phyloP scores from a whole-genome alignment of 2,888 invertebrate species.

The Caenorhabditis japonica region DNA sequence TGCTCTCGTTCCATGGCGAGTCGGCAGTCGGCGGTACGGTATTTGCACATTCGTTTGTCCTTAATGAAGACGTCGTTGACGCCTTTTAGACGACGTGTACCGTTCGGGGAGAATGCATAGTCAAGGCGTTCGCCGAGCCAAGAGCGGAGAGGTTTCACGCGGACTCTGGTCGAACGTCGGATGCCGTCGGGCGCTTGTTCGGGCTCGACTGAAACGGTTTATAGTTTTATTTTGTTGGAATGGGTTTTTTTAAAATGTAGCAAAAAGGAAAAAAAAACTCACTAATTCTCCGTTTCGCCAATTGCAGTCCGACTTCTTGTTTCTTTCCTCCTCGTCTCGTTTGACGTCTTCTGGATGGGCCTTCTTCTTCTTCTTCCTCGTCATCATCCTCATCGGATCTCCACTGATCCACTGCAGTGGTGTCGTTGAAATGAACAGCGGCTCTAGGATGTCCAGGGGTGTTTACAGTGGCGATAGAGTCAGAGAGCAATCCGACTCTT shows the following conservation, averaged over 20 bases:
- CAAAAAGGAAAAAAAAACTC: no score
- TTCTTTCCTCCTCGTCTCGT: not conserved
- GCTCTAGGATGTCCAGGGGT: not conserved
- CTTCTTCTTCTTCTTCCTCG: no score
- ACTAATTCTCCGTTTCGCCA: constrained; percentile 36
- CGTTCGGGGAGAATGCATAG: constrained; percentile 43
- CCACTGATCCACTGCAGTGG: constrained; percentile 1
- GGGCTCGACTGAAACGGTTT: constrained; percentile 38
- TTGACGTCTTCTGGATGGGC: not conserved
- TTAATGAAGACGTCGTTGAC: constrained; percentile 40
- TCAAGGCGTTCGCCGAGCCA: constrained; percentile 53
- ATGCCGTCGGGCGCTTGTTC: constrained; percentile 6
- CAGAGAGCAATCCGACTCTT: constrained; percentile 6
- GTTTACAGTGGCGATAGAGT: constrained; percentile 27
- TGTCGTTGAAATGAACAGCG: not conserved
- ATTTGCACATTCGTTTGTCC: constrained; percentile 37
- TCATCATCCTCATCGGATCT: constrained; percentile 1
- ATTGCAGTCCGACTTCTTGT: constrained; percentile 10
- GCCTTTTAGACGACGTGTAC: constrained; percentile 34
- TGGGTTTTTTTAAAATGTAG: not conserved
- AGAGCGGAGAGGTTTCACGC: constrained; percentile 48
- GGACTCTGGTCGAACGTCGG: constrained; percentile 30
- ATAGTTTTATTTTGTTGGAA: not conserved
- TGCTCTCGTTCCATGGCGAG: constrained; percentile 36
- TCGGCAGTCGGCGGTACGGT: constrained; percentile 33